A percentile compares a stretch with the other conserved stretches of the same genome.
These are phyloP conservation scores for Monomorium pharaonis DNA, from an alignment of 1,140 invertebrate genomes.

Conservation along the genomic window DNA sequence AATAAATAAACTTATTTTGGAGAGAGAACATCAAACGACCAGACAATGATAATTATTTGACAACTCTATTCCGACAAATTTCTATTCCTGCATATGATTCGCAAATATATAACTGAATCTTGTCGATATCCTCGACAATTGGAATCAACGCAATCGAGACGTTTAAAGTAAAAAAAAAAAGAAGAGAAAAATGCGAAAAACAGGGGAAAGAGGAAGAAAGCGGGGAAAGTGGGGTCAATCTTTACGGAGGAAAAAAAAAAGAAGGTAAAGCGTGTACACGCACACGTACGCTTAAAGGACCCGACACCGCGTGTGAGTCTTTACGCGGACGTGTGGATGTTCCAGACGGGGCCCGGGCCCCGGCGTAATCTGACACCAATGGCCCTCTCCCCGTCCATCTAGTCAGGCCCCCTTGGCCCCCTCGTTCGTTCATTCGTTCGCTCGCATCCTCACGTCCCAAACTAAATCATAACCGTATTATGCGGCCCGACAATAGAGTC, in stretches of 20 bases:
- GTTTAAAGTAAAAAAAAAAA: not conserved
- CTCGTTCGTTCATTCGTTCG: constrained; percentile 63
- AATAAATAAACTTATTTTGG: not conserved
- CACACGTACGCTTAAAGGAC: constrained; percentile 63
- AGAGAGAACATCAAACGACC: not conserved
- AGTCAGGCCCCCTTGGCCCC: constrained; percentile 76
- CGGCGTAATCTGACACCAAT: constrained; percentile 77
- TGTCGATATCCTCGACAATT: not conserved
- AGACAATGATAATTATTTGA: not conserved
- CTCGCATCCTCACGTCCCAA: constrained; percentile 79
- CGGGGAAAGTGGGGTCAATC: constrained; percentile 22
- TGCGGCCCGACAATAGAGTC: constrained; percentile 78
- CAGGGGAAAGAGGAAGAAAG: constrained; percentile 23
- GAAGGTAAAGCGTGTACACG: constrained; percentile 14
- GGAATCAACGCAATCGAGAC: not conserved
- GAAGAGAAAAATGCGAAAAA: constrained; percentile 8
- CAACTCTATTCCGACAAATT: not conserved
- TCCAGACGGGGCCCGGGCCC: constrained; percentile 72
- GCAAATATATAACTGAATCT: not conserved
- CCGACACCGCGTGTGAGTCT: constrained; percentile 71
- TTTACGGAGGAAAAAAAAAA: constrained; percentile 5
- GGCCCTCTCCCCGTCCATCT: constrained; percentile 61
- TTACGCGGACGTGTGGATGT: constrained; percentile 67
- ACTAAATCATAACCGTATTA: constrained; percentile 84
- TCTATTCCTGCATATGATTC: not conserved